A percentile compares a stretch with the other conserved stretches of the same genome.
Evolutionary conservation across 2,888 invertebrate species (phyloP).

Genomic region (Amblyteles armatorius): DNA sequence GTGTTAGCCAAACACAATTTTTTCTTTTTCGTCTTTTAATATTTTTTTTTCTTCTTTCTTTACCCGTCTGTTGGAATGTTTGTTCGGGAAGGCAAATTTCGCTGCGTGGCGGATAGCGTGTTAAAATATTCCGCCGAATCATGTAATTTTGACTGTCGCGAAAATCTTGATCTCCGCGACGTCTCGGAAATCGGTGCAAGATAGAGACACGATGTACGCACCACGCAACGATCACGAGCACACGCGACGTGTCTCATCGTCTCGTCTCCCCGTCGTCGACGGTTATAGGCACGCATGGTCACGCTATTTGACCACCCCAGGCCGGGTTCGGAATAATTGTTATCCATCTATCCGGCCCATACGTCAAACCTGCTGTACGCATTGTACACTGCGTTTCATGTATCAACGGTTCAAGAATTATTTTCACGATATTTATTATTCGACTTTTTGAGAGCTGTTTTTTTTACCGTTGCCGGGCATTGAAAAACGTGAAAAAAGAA

Average conservation of each 20-base stretch:
- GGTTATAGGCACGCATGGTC: constrained; percentile 78
- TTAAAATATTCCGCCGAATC: background rate
- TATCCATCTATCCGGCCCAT: constrained; percentile 84
- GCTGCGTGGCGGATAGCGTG: background rate
- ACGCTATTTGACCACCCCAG: constrained; percentile 84
- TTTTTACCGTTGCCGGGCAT: background rate
- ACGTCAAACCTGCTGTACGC: constrained; percentile 78
- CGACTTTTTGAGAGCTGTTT: background rate
- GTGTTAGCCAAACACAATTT: background rate
- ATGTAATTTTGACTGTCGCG: background rate
- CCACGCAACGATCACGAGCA: constrained; percentile 52
- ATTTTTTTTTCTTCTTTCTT: background rate
- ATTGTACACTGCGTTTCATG: constrained; percentile 24
- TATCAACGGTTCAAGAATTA: constrained; percentile 22
- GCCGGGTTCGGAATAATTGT: constrained; percentile 82
- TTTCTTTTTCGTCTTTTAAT: background rate
- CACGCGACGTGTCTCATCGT: constrained; percentile 48
- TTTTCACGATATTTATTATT: constrained; percentile 28
- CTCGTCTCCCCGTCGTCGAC: constrained; percentile 60
- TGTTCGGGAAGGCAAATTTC: background rate
- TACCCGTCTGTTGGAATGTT: background rate
- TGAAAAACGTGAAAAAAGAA: background rate
- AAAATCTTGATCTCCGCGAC: background rate
- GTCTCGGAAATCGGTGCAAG: constrained; percentile 39
- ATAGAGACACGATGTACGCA: constrained; percentile 28